Percentiles rank a stretch among this genome's conserved stretches.
Evolutionary conservation across 37 sponge, comb jelly and placozoan species (phyloP).

Genomic region (Tethya wilhelma): DNA sequence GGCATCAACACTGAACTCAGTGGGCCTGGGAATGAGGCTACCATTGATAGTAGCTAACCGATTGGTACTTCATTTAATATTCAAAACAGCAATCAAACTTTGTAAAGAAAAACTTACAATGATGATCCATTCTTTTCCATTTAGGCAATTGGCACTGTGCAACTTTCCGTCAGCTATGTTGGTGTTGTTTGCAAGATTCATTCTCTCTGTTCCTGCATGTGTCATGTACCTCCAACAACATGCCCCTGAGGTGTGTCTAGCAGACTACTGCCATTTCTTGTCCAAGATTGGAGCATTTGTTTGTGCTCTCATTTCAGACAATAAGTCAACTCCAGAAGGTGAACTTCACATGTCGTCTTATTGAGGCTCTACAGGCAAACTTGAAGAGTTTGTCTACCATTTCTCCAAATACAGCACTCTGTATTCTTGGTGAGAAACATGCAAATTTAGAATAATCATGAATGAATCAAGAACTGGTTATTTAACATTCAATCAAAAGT

Average conservation of each 20-base stretch:
- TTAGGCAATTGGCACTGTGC: slow-evolving; percentile 53
- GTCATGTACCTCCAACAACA: slow-evolving; percentile 51
- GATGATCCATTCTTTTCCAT: background rate
- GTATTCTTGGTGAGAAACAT: slow-evolving; percentile 20
- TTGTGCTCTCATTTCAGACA: slow-evolving; percentile 2
- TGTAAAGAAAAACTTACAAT: too few relatives aligned
- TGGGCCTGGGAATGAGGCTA: too few relatives aligned
- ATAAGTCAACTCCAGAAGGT: slow-evolving; percentile 32
- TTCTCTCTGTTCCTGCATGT: slow-evolving; percentile 60
- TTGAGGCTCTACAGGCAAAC: slow-evolving; percentile 16
- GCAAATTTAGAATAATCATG: background rate
- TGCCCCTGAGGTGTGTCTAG: slow-evolving; percentile 55
- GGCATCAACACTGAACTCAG: too few relatives aligned
- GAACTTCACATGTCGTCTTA: background rate
- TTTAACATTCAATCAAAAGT: background rate
- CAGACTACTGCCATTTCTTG: too few relatives aligned
- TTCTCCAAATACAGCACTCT: slow-evolving; percentile 10
- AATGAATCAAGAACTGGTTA: background rate
- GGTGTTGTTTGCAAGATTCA: slow-evolving; percentile 16
- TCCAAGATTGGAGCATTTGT: background rate
- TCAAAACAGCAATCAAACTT: too few relatives aligned
- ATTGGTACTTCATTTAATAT: too few relatives aligned
- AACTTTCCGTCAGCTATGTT: slow-evolving; percentile 58
- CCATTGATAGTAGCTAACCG: too few relatives aligned
- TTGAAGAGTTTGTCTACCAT: background rate